Evolutionary conservation across 1,140 invertebrate genomes (phyloP).

Genomic region (Colletes latitarsis): DNA sequence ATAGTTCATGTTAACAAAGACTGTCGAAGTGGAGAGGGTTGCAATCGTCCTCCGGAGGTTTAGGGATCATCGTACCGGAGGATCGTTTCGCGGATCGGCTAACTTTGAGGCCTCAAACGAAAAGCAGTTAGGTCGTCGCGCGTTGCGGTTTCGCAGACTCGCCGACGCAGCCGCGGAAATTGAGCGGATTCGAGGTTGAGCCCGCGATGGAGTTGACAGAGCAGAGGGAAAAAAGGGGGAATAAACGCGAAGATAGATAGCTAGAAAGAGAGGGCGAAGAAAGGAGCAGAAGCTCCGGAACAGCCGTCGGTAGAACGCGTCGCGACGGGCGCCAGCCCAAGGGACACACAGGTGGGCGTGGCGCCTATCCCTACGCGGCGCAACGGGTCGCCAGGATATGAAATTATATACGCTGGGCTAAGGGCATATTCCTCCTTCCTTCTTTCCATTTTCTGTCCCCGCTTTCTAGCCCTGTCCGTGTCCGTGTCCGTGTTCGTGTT

Average conservation of each 20-base stretch:
- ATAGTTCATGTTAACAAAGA: too few species aligned
- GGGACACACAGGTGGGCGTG: slow-evolving; percentile 73
- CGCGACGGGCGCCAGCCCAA: slow-evolving; percentile 54
- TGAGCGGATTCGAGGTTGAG: slow-evolving; percentile 65
- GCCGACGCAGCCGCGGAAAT: slow-evolving; percentile 63
- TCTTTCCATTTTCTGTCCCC: slow-evolving; percentile 27
- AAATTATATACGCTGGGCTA: slow-evolving; percentile 71
- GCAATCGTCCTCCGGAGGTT: too few species aligned
- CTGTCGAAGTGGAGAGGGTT: too few species aligned
- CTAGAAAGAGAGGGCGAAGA: neutral
- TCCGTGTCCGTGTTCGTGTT: slow-evolving; percentile 21
- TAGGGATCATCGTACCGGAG: neutral
- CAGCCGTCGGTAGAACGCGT: slow-evolving; percentile 52
- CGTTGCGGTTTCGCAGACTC: slow-evolving; percentile 70
- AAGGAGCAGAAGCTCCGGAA: slow-evolving; percentile 20
- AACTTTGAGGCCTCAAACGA: slow-evolving; percentile 71
- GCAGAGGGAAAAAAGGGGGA: slow-evolving; percentile 6
- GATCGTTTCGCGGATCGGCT: neutral
- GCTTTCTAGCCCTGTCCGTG: too few species aligned
- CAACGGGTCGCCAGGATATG: slow-evolving; percentile 69
- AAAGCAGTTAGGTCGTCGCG: slow-evolving; percentile 74
- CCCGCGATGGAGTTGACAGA: slow-evolving; percentile 46
- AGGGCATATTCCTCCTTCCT: slow-evolving; percentile 48
- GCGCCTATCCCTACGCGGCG: slow-evolving; percentile 74
- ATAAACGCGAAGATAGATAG: neutral